Evolutionary conservation across 2,113 vertebrate genomes (phyloP).

Genomic region (Galemys pyrenaicus): DNA sequence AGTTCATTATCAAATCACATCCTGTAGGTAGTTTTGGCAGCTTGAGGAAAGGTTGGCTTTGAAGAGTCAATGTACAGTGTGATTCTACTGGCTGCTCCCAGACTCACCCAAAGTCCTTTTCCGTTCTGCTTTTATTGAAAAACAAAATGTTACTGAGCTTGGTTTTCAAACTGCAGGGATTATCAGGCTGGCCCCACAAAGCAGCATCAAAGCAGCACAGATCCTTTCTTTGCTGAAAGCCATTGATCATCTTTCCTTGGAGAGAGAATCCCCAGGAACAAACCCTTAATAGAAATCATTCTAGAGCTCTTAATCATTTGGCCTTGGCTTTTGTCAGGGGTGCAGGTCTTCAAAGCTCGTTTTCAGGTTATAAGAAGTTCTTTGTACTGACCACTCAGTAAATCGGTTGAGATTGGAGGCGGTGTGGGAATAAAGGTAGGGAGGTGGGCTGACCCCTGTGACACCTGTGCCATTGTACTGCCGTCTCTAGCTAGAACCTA

Average conservation of each 20-base stretch:
- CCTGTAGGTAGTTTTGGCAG: background rate
- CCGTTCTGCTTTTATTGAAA: slow-evolving; percentile 23
- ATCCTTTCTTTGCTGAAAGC: slow-evolving; percentile 46
- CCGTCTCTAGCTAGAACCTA: slow-evolving; percentile 48
- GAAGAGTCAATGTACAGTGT: background rate
- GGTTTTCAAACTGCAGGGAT: background rate
- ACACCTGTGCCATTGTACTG: background rate
- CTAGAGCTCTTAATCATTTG: slow-evolving; percentile 9
- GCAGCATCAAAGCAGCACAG: slow-evolving; percentile 54
- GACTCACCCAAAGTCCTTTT: background rate
- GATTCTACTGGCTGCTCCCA: background rate
- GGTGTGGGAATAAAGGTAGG: slow-evolving; percentile 5
- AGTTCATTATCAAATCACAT: slow-evolving; percentile 32
- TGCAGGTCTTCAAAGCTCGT: background rate
- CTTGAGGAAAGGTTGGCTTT: slow-evolving; percentile 12
- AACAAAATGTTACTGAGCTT: slow-evolving; percentile 30
- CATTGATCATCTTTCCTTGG: slow-evolving; percentile 61
- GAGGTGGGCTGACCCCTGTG: slow-evolving; percentile 32
- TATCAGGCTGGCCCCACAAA: background rate
- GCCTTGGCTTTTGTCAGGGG: background rate
- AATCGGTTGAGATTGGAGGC: slow-evolving; percentile 49
- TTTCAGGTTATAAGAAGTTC: slow-evolving; percentile 49
- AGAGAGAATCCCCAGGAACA: slow-evolving; percentile 46
- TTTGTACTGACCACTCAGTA: slow-evolving; percentile 67
- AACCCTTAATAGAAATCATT: slow-evolving; percentile 39